Percentiles rank a stretch among this genome's conserved stretches.
phyloP scores from a whole-genome alignment of 2,888 invertebrate species.

The Sesia bembeciformis region DNA sequence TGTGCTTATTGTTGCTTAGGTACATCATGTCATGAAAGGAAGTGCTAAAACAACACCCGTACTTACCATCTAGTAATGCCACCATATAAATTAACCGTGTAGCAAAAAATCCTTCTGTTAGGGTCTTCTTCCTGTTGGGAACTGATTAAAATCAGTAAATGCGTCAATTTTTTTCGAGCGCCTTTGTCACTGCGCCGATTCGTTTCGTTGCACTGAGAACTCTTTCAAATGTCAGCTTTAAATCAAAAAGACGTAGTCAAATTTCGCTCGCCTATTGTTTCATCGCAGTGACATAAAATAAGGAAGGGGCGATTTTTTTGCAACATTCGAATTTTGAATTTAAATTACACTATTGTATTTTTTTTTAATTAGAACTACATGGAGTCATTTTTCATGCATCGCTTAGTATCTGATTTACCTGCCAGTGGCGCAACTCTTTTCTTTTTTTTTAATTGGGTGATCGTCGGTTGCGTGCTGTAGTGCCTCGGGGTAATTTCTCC shows the following conservation, averaged over 20 bases:
- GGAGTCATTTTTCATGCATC: conserved; percentile 74
- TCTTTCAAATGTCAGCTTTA: conserved; percentile 49
- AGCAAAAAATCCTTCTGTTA: no score
- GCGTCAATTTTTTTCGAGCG: not conserved
- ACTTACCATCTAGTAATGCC: no score
- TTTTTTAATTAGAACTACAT: conserved; percentile 58
- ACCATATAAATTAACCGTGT: no score
- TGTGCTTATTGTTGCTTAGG: no score
- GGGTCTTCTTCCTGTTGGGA: conserved; percentile 13
- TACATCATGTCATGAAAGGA: no score
- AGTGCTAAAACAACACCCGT: no score
- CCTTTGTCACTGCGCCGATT: conserved; percentile 17
- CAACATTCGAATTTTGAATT: conserved; percentile 55
- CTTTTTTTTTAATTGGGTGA: conserved; percentile 18
- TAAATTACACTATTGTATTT: conserved; percentile 52
- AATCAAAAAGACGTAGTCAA: conserved; percentile 63
- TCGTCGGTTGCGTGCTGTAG: conserved; percentile 24
- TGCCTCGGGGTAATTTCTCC: conserved; percentile 24
- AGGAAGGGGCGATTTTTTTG: conserved; percentile 41
- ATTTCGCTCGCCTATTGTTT: conserved; percentile 58
- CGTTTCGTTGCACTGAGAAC: conserved; percentile 36
- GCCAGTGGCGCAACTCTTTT: conserved; percentile 27
- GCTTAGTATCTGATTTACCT: conserved; percentile 69
- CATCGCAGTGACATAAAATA: conserved; percentile 46
- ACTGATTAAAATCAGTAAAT: conserved; percentile 36